Conservation (phyloP, 2,113 vertebrate genomes). For the Menidia beryllina region DNA sequence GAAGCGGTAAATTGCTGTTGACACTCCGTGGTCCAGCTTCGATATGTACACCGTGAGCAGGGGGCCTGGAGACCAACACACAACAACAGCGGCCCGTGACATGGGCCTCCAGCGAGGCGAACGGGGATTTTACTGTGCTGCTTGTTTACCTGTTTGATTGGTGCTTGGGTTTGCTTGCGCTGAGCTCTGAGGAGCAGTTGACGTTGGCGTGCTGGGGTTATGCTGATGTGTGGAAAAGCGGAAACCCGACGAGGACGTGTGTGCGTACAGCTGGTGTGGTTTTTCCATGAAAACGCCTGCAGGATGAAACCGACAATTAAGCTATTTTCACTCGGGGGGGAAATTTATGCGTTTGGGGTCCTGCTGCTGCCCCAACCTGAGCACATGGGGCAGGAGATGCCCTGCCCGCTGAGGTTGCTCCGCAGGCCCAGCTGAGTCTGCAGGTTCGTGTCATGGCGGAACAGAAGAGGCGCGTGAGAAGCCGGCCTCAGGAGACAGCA, state of each 20-base stretch:
- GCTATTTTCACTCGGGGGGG: neutral
- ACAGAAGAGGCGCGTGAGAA: constrained; percentile 92
- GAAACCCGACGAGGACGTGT: constrained; percentile 82
- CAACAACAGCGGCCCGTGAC: neutral
- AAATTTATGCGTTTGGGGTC: neutral
- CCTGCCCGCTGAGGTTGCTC: constrained; percentile 96
- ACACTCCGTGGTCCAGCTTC: constrained; percentile 84
- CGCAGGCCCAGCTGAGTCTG: constrained; percentile 94
- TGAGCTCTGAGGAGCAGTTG: constrained; percentile 15
- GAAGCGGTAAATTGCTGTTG: constrained; percentile 88
- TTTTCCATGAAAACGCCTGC: constrained; percentile 98
- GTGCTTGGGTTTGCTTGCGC: constrained; percentile 29
- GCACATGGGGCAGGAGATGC: constrained; percentile 95
- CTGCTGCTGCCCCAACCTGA: constrained; percentile 85
- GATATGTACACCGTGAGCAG: constrained; percentile 91
- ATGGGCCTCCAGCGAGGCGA: neutral
- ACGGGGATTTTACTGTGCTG: neutral
- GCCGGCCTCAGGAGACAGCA: constrained; percentile 92
- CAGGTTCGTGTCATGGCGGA: constrained; percentile 94
- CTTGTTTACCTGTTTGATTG: constrained; percentile 63
- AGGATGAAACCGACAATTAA: constrained; percentile 6
- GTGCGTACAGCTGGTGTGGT: constrained; percentile 88
- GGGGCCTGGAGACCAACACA: constrained; percentile 76
- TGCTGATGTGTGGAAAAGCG: constrained; percentile 80
- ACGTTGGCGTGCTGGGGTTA: constrained; percentile 49